Conservation (phyloP, 2,797 vertebrate species). For the Megaceryle alcyon region DNA sequence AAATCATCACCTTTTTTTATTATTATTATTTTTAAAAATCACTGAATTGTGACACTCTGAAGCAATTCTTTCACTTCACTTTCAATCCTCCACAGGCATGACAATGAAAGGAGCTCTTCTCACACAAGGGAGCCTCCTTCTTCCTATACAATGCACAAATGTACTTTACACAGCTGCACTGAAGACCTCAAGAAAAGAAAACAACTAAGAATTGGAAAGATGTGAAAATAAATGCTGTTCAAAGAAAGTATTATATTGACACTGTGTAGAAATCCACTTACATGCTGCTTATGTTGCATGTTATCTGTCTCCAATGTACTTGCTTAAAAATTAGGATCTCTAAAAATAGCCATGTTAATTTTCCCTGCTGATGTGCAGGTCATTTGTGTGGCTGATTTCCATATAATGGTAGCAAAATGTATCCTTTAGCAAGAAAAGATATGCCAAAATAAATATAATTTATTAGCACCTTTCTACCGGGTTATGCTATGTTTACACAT, state of each 20-base stretch:
- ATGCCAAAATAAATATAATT: background rate
- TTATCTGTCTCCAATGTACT: background rate
- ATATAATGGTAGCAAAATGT: background rate
- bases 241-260: background rate
- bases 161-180: background rate
- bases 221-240: background rate
- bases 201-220: background rate
- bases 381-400: background rate
- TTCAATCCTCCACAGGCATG: conserved; percentile 13
- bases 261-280: background rate
- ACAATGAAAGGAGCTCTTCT: conserved; percentile 20
- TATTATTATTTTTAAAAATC: background rate
- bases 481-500: background rate
- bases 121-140: background rate
- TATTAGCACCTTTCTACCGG: background rate
- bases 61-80: conserved; percentile 9
- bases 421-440: background rate
- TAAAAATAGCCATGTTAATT: background rate
- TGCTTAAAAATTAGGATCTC: background rate
- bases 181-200: background rate
- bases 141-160: background rate
- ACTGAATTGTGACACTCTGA: background rate
- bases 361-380: background rate
- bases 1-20: background rate
- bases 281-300: background rate